phyloP scores from a whole-genome alignment of 2,888 invertebrate species.

The Acleris laterana region DNA sequence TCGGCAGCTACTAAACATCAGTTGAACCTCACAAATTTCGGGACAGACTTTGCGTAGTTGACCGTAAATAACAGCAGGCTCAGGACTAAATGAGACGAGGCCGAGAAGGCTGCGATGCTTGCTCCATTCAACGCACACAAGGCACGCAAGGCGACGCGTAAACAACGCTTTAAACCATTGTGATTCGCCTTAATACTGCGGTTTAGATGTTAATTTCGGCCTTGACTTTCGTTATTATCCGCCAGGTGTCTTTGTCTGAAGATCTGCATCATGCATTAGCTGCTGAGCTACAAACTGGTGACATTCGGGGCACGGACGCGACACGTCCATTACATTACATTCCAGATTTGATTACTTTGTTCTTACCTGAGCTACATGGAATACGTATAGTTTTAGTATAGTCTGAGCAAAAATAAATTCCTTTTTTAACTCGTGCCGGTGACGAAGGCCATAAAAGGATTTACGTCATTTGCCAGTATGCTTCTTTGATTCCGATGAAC shows the following conservation, averaged over 20 bases:
- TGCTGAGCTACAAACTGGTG: slow-evolving; percentile 17
- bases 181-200: slow-evolving; percentile 31
- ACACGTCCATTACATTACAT: slow-evolving; percentile 21
- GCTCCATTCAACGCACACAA: slow-evolving; percentile 21
- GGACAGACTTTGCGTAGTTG: not conserved
- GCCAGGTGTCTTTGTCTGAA: slow-evolving; percentile 29
- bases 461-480: too few species aligned
- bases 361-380: slow-evolving; percentile 1
- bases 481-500: too few species aligned
- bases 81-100: slow-evolving; percentile 7
- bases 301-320: slow-evolving; percentile 22
- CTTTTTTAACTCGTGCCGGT: too few species aligned
- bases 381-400: not conserved
- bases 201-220: slow-evolving; percentile 29
- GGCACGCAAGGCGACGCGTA: slow-evolving; percentile 18
- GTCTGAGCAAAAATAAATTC: too few species aligned
- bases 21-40: too few species aligned
- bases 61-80: slow-evolving; percentile 20
- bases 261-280: slow-evolving; percentile 7
- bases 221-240: slow-evolving; percentile 33
- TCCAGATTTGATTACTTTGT: slow-evolving; percentile 28
- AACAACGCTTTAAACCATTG: slow-evolving; percentile 33
- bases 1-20: too few species aligned
- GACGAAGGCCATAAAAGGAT: too few species aligned
- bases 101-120: slow-evolving; percentile 6